Evolutionary conservation across 2,888 invertebrate species (phyloP).

Genomic region (Caenorhabditis plicata): DNA sequence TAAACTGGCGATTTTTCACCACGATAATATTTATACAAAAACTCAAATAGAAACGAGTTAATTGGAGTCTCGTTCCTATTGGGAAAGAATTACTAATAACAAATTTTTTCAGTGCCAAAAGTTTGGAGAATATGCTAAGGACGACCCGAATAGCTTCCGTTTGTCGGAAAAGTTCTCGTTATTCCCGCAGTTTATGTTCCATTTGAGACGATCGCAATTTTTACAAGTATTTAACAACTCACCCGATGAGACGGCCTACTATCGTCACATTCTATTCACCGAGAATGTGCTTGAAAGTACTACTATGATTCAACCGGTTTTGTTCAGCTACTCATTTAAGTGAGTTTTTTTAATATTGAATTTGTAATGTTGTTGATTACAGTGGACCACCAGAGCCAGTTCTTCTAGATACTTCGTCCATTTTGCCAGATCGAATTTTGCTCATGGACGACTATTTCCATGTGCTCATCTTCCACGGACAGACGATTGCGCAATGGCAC

Average conservation of each 20-base stretch:
- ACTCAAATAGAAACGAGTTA: too few species aligned
- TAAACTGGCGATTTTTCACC: too few species aligned
- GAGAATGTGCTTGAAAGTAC: conserved; percentile 95
- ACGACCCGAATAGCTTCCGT: conserved; percentile 93
- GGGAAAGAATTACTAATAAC: too few species aligned
- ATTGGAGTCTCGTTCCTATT: too few species aligned
- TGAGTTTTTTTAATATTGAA: conserved; percentile 69
- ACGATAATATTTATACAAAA: too few species aligned
- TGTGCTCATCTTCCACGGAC: conserved; percentile 97
- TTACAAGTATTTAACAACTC: conserved; percentile 96
- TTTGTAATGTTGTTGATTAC: conserved; percentile 4
- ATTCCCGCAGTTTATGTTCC: conserved; percentile 99
- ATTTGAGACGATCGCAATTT: conserved; percentile 94
- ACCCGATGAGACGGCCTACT: conserved; percentile 98
- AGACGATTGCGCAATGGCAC: conserved; percentile 97
- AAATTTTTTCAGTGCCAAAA: conserved; percentile 83
- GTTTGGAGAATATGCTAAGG: conserved; percentile 96
- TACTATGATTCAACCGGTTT: conserved; percentile 98
- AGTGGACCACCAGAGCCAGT: conserved; percentile 74
- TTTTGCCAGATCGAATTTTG: conserved; percentile 92
- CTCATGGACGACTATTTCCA: conserved; percentile 99
- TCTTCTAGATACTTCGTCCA: conserved; percentile 91
- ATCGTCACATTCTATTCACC: conserved; percentile 93
- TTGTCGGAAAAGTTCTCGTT: conserved; percentile 93
- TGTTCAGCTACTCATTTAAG: conserved; percentile 96